Evolutionary conservation across 1,140 invertebrate genomes (phyloP), one percentile per base, ranked within the genome.

Genomic region (Zophobas atratus): DNA sequence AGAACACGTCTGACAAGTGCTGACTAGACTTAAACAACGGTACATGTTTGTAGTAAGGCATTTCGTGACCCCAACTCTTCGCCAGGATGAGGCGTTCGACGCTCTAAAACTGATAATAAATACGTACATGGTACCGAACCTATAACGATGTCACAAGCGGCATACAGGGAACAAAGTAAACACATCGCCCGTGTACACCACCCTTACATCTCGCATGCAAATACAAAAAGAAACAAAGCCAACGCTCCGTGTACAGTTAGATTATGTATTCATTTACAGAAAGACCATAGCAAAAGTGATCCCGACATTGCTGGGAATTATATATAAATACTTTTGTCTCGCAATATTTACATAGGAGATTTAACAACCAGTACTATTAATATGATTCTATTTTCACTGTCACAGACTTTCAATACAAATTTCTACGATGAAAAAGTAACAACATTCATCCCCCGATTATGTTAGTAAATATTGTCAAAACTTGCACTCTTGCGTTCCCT

Each of bases 1-100:
- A 75, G 72, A 81, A 81, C 74, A 79, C 75, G 75, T 74, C 51
- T 73, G 80, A 79, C 70, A 75, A 82, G 82, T 84, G 83, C 83
- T 81, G 79, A 81, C 82, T 83, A 83, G 81, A 81, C 75, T 83
- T 83, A 82, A 79, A 83, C 79, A 82, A 82, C 70, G 75, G 75
- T 81, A 78, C 78, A 78, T 83, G 77, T 83, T 20, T 79, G 79
- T 80, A 82, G 83, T 84, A 84, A 84, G 83, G 83, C 83, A 84
- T 82, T 81, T 79, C 82, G 82, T 83, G 83, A 78, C 79, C 73
- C 78, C 80, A 82, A 82, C 79, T 80, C 74, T 78, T 76, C 80
- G 79, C 81, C 79, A 82, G 79, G 82, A 60, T 60, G 71, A 75
- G 79, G 78, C 81, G 75, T 77, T 78, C 49, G 41, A 71, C 49